Evolutionary conservation across 92 coral and sea anemone genomes (phyloP), one percentile per base, ranked within the genome.

Genomic region (Montipora capitata): DNA sequence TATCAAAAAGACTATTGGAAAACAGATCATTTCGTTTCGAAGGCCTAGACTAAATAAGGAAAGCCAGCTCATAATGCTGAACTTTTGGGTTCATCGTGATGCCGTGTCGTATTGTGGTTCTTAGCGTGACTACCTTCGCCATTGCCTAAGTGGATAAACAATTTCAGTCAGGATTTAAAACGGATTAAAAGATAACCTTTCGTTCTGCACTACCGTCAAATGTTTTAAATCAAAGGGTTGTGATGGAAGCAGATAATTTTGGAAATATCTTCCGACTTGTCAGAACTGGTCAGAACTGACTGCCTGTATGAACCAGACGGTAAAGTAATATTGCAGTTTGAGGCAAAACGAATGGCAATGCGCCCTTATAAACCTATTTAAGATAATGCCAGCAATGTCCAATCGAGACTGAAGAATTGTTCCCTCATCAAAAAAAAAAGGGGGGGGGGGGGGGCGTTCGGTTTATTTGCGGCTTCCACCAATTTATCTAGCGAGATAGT

Each of bases 101-200:
- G 12, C 2, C 62, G n/a, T 56, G 62, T 13, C 16, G 35, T 13
- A 4, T 61, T 10, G 6, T 4, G 67, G 35, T 61, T 63, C 3
- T 12, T 69, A 40, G 74, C 12, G 10, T 39, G n/a, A 40, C 51
- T 69, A 35, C 27, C 74, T 48, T 68, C 8, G 39, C 51, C 63
- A 48, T 80, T 67, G 4, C n/a, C 52, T 35, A 71, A 44, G 42
- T 11, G 72, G 15, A 20, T 62, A 8, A 49, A 48, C 74, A 45
- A 7, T 41, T 63, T 64, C 76, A 17, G 11, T 17, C 10, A 41
- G 68, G 61, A 20, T 68, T 43, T 52, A 14, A 51, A 68, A 51
- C 10, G 68, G 85, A 81, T 81, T 68, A 81, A 52, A 68, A 81
- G 76, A 68, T 81, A 52, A 40, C 85, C 68, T 40, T 49, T 48